phyloP scores from a whole-genome alignment of 1,140 invertebrate genomes.

The Holcopasites calliopsidis region DNA sequence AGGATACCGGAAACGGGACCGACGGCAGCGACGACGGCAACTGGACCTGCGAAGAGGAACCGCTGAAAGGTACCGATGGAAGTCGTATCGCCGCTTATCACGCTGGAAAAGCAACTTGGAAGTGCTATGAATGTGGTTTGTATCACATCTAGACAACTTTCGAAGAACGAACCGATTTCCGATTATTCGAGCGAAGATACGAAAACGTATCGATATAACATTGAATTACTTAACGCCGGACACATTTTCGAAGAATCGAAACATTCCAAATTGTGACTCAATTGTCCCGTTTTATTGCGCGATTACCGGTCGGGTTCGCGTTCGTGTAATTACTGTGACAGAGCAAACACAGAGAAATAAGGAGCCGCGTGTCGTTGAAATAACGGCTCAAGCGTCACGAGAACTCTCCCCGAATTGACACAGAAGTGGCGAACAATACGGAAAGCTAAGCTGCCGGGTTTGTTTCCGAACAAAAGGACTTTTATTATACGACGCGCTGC shows the following conservation, averaged over 20 bases:
- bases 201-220: too few relatives aligned
- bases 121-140: slow-evolving; percentile 77
- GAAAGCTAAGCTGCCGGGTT: not conserved
- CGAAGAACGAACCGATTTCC: too few relatives aligned
- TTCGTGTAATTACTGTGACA: not conserved
- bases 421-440: slow-evolving; percentile 19
- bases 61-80: slow-evolving; percentile 76
- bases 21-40: slow-evolving; percentile 76
- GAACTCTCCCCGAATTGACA: not conserved
- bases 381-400: slow-evolving; percentile 20
- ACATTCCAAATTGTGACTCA: too few relatives aligned
- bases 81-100: slow-evolving; percentile 77
- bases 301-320: too few relatives aligned
- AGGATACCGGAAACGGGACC: slow-evolving; percentile 73
- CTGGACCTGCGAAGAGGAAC: slow-evolving; percentile 77
- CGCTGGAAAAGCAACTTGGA: slow-evolving; percentile 74
- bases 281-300: too few relatives aligned
- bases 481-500: not conserved
- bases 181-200: not conserved
- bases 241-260: too few relatives aligned
- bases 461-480: slow-evolving; percentile 3
- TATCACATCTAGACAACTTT: not conserved
- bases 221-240: too few relatives aligned
- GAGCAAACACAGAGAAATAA: too few relatives aligned
- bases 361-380: not conserved